These are phyloP conservation scores for Paguma larvata DNA, from an alignment of 2,797 vertebrate genomes.

Conservation along the genomic window DNA sequence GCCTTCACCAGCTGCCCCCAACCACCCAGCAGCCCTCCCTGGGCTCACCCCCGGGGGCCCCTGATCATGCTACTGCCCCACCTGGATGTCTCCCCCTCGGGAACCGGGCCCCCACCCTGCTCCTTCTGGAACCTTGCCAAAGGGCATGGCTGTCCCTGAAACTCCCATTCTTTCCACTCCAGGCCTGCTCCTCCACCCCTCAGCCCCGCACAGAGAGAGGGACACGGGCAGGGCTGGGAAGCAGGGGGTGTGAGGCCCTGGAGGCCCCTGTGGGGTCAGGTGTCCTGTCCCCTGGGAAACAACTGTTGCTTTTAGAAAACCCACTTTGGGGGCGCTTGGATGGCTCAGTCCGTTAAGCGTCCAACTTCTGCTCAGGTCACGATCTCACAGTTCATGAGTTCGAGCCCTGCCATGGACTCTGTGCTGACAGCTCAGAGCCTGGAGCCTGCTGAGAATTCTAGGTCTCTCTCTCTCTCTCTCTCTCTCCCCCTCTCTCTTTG, in stretches of 20 bases:
- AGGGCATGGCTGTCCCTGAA: background rate
- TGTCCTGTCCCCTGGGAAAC: background rate
- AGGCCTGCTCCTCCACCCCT: background rate
- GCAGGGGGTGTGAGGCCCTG: background rate
- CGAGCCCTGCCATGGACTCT: too few relatives aligned
- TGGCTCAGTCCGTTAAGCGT: too few relatives aligned
- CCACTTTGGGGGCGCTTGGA: too few relatives aligned
- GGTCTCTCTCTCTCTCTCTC: too few relatives aligned
- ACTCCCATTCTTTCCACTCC: background rate
- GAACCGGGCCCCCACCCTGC: too few relatives aligned
- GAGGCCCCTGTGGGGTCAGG: background rate
- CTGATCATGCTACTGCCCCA: background rate
- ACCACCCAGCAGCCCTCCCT: background rate
- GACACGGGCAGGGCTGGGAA: background rate
- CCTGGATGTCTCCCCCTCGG: background rate
- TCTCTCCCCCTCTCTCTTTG: too few relatives aligned
- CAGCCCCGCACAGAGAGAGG: background rate
- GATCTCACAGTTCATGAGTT: too few relatives aligned
- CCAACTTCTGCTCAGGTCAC: too few relatives aligned
- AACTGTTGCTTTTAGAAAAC: background rate
- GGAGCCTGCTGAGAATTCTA: too few relatives aligned
- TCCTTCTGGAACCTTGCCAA: background rate
- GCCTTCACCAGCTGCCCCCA: background rate
- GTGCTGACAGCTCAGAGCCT: too few relatives aligned
- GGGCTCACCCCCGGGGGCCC: background rate